Percentiles rank a stretch among this genome's conserved stretches.
phyloP scores from a whole-genome alignment of 2,113 vertebrate species.

The Neotragus moschatus region DNA sequence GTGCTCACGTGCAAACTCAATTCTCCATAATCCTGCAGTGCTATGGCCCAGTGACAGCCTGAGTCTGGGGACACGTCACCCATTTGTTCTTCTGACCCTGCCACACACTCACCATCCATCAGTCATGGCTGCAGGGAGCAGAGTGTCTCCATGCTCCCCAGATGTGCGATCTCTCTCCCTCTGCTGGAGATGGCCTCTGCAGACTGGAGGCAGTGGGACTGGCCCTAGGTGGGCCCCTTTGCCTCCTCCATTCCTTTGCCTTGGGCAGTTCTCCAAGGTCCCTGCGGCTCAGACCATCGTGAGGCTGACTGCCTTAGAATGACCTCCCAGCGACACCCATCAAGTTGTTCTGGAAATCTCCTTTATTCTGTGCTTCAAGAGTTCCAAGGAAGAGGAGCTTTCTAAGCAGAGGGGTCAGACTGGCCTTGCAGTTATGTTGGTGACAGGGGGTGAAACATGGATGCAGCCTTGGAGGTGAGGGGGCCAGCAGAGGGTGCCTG shows the following conservation, averaged over 20 bases:
- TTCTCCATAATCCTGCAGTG: neutral
- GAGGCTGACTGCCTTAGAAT: neutral
- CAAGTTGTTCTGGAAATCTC: neutral
- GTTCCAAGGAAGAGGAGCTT: constrained; percentile 49
- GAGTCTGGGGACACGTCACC: rapidly evolving
- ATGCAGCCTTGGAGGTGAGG: constrained; percentile 3
- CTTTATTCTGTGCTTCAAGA: neutral
- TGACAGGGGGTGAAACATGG: constrained; percentile 6
- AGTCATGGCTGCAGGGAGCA: neutral
- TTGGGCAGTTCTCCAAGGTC: neutral
- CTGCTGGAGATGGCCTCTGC: too few species aligned
- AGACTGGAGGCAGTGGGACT: too few species aligned
- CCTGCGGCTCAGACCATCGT: neutral
- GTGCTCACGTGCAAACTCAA: neutral
- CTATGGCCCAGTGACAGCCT: neutral
- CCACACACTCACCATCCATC: neutral
- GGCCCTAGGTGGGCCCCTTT: neutral
- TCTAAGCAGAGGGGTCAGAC: neutral
- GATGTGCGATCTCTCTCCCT: rapidly evolving
- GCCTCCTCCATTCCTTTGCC: neutral
- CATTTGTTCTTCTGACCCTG: neutral
- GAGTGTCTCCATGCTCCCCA: rapidly evolving
- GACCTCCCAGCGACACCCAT: neutral
- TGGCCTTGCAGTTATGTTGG: constrained; percentile 25
- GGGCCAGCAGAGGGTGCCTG: neutral